Percentiles rank a stretch among this genome's conserved stretches.
phyloP scores from a whole-genome alignment of 2,888 invertebrate genomes.

The Actias luna region DNA sequence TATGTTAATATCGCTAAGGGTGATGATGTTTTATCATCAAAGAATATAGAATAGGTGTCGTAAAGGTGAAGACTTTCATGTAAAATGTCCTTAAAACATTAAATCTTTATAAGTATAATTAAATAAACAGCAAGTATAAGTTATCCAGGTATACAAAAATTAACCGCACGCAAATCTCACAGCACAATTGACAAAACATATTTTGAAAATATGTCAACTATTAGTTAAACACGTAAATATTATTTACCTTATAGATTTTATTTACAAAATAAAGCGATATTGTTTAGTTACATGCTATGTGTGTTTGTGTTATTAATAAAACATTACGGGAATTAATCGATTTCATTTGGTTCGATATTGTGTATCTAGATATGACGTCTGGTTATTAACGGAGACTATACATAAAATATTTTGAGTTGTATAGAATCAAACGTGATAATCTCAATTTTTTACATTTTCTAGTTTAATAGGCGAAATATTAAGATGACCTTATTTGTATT shows the following conservation, averaged over 20 bases:
- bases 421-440: no score
- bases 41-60: no score
- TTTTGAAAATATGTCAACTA: conserved; percentile 78
- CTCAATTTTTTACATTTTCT: no score
- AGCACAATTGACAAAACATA: conserved; percentile 82
- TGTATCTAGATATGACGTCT: conserved; percentile 33
- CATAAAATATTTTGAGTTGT: no score
- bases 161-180: conserved; percentile 61
- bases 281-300: conserved; percentile 48
- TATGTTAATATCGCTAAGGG: no score
- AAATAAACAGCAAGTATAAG: background rate
- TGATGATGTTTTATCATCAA: no score
- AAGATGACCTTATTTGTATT: no score
- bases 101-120: background rate
- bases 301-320: conserved; percentile 34
- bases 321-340: conserved; percentile 55
- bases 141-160: conserved; percentile 49
- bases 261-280: conserved; percentile 78
- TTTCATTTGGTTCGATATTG: conserved; percentile 36
- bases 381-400: no score
- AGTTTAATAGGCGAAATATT: no score
- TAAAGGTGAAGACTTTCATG: background rate
- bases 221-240: conserved; percentile 75
- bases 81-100: background rate
- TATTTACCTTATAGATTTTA: conserved; percentile 72